Evolutionary conservation across 2,797 vertebrate species (phyloP).

Genomic region (Columba guinea): DNA sequence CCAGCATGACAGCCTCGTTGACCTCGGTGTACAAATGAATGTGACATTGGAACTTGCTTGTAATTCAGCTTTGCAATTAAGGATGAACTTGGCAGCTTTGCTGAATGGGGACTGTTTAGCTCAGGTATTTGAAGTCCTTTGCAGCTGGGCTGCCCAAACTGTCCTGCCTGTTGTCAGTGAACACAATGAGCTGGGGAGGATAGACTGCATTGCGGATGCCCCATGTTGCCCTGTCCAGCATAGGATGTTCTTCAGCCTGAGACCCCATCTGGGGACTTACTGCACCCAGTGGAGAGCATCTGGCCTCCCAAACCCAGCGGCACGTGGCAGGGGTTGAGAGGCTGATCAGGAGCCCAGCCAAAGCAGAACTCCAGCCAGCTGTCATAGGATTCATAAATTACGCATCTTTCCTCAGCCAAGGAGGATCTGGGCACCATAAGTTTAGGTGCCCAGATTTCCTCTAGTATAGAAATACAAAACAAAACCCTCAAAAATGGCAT

Average conservation of each 20-base stretch:
- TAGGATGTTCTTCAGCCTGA: background rate
- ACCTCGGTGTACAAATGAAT: background rate
- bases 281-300: background rate
- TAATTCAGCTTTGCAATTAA: background rate
- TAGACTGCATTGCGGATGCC: too few species aligned
- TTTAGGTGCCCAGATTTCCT: too few species aligned
- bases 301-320: background rate
- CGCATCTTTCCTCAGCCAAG: background rate
- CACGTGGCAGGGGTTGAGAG: rapidly evolving
- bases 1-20: background rate
- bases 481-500: background rate
- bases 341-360: background rate
- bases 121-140: background rate
- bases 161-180: background rate
- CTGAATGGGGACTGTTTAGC: background rate
- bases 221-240: background rate
- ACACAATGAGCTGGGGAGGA: background rate
- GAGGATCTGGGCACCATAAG: background rate
- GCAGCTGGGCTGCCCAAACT: background rate
- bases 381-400: background rate
- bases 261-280: rapidly evolving
- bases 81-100: background rate
- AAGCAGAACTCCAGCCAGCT: background rate
- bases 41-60: background rate
- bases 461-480: background rate